These are phyloP conservation scores for Cosmorhoe ocellata DNA, from an alignment of 2,888 invertebrate genomes.

Conservation along the genomic window DNA sequence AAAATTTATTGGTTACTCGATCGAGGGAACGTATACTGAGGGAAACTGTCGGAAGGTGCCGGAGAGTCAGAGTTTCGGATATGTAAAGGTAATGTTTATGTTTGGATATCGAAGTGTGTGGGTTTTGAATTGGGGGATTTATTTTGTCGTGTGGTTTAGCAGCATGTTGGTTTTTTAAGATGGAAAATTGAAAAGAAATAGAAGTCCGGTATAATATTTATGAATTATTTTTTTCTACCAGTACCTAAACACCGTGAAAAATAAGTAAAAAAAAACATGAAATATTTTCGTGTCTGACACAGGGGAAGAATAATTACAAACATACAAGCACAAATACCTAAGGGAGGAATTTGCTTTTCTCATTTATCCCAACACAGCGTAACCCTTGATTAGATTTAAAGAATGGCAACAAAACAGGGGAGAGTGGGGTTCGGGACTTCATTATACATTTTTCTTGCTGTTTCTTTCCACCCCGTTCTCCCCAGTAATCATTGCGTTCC, in stretches of 20 bases:
- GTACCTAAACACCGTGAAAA: too few species aligned
- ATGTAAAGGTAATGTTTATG: slow-evolving; percentile 26
- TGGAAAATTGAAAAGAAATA: too few species aligned
- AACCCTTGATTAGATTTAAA: slow-evolving; percentile 59
- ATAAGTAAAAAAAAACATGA: slow-evolving; percentile 7
- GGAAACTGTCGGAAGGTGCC: slow-evolving; percentile 29
- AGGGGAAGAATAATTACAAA: slow-evolving; percentile 30
- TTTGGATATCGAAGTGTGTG: slow-evolving; percentile 15
- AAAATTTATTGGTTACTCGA: slow-evolving; percentile 37
- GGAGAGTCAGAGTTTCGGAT: slow-evolving; percentile 18
- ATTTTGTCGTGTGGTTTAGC: background rate
- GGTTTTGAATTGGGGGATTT: background rate
- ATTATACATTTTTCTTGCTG: slow-evolving; percentile 63
- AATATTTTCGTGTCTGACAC: slow-evolving; percentile 15
- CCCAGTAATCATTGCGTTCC: slow-evolving; percentile 60
- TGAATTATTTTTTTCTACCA: too few species aligned
- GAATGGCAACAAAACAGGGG: slow-evolving; percentile 57
- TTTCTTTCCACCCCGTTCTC: slow-evolving; percentile 49
- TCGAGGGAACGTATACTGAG: slow-evolving; percentile 31
- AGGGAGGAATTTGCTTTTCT: slow-evolving; percentile 35
- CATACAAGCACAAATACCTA: slow-evolving; percentile 32
- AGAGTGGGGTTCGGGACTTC: slow-evolving; percentile 56
- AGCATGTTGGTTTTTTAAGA: too few species aligned
- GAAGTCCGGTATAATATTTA: too few species aligned
- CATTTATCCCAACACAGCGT: slow-evolving; percentile 37